Conservation (phyloP, 2,888 invertebrate species). For the Dolichomitus sp. region DNA sequence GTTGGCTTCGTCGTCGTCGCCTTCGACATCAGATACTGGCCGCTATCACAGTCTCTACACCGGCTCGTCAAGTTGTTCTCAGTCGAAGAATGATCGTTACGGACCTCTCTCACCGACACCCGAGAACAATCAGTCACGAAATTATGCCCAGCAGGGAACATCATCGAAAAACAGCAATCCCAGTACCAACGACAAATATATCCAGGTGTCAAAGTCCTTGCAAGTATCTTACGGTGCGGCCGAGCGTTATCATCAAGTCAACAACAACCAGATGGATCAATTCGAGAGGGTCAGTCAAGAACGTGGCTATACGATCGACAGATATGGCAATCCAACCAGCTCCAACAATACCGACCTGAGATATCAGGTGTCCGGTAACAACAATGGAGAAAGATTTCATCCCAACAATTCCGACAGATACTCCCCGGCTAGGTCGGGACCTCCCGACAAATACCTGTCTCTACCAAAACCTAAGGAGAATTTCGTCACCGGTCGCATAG, state of each 20-base stretch:
- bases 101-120: slow-evolving; percentile 75
- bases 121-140: slow-evolving; percentile 68
- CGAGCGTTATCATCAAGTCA: slow-evolving; percentile 68
- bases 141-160: slow-evolving; percentile 68
- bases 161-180: slow-evolving; percentile 64
- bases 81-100: slow-evolving; percentile 77
- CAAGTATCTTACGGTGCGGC: slow-evolving; percentile 77
- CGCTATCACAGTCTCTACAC: slow-evolving; percentile 70
- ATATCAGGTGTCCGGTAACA: slow-evolving; percentile 43
- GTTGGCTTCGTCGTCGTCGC: slow-evolving; percentile 79
- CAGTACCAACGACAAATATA: slow-evolving; percentile 79
- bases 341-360: slow-evolving; percentile 33
- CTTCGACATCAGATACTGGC: slow-evolving; percentile 80
- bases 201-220: slow-evolving; percentile 81
- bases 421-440: slow-evolving; percentile 78
- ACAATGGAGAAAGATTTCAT: slow-evolving; percentile 77
- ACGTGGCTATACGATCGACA: slow-evolving; percentile 64
- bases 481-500: slow-evolving; percentile 79
- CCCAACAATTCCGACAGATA: slow-evolving; percentile 78
- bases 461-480: slow-evolving; percentile 84
- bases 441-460: slow-evolving; percentile 82
- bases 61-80: slow-evolving; percentile 70
- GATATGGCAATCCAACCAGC: slow-evolving; percentile 61
- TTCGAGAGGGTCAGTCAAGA: slow-evolving; percentile 74
- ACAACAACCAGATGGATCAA: slow-evolving; percentile 72